Base-by-base conservation (phyloP, 2,888 invertebrate species). In the Clistopyga incitator region DNA sequence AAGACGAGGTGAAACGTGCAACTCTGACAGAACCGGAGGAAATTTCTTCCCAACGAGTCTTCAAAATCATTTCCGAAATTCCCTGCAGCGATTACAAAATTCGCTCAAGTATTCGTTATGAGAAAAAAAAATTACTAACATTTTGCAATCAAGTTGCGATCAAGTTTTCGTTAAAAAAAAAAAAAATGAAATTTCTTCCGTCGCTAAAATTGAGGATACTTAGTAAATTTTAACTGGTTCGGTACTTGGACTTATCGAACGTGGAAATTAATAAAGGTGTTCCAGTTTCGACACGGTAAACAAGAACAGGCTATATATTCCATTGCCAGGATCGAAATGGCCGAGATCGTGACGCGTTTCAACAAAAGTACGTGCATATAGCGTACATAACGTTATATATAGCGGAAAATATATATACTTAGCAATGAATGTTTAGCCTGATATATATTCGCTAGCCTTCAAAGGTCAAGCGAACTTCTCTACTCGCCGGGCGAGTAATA, bases 381-480 rank as follows among this genome's bases (percentile, higher is more conserved):
- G 3, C 59, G 45, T 45, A 64, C 15, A n/a, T 11, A 29, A 2
- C 29, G 11, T 29, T 52, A 56, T 20, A 56, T 38, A 72, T 59
- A 61, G 38, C 6, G 6, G 2, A 65, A 59, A 50, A 1, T 45
- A 8, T 47, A 42, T 23, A 61, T 70, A 61, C 15, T 78, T 64
- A 70, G 68, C 70, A 70, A 78, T 70, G 70, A 78, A 70, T 70
- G 70, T 70, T 78, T 34, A 78, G 38, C 34, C 18, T 20, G 18
- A 68, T 68, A 59, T 68, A 78, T 68, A 59, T 68, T 23, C 29
- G n/a, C 47, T 67, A 77, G 67, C 72, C 81, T 77, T 77, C 71
- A 77, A 81, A 81, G 81, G 77, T 81, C 81, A 71, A 65, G 71
- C 61, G 6, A 77, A 47, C 67, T 59, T 67, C 47, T 67, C 50